A percentile compares a stretch with the other conserved stretches of the same genome.
These are phyloP conservation scores for Tenthredo distinguenda DNA, from an alignment of 2,888 invertebrate species.

Conservation along the genomic window DNA sequence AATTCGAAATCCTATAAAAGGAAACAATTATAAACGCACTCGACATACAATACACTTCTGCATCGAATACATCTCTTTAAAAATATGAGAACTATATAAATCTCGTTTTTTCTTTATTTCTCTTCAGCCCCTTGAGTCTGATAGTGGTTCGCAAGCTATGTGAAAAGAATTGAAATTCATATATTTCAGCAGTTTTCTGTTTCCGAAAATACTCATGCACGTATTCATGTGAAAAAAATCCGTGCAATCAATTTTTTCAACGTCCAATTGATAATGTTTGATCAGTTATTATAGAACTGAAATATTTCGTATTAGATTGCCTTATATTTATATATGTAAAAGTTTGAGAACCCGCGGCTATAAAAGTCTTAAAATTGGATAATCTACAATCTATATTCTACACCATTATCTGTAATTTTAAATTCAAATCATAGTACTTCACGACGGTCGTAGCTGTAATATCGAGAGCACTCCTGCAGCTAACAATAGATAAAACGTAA, in stretches of 20 bases:
- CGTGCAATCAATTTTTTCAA: neutral
- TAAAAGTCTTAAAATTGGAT: neutral
- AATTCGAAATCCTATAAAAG: neutral
- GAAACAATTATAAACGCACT: neutral
- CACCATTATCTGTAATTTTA: neutral
- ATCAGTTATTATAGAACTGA: neutral
- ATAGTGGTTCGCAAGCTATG: neutral
- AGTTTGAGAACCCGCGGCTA: neutral
- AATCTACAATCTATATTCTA: neutral
- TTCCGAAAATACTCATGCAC: neutral
- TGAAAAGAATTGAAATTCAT: neutral
- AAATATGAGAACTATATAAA: neutral
- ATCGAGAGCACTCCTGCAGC: neutral
- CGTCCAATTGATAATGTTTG: neutral
- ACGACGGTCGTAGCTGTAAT: neutral
- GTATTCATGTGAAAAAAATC: no score
- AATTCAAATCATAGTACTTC: slow-evolving; percentile 3
- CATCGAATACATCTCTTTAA: neutral
- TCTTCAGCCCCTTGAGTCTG: neutral
- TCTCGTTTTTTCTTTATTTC: neutral
- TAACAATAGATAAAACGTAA: neutral
- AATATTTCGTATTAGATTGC: neutral
- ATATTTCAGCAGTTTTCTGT: neutral
- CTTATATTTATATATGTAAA: neutral
- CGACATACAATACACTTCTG: neutral